Conservation (phyloP, 2,888 invertebrate species). For the Baccha elongata region DNA sequence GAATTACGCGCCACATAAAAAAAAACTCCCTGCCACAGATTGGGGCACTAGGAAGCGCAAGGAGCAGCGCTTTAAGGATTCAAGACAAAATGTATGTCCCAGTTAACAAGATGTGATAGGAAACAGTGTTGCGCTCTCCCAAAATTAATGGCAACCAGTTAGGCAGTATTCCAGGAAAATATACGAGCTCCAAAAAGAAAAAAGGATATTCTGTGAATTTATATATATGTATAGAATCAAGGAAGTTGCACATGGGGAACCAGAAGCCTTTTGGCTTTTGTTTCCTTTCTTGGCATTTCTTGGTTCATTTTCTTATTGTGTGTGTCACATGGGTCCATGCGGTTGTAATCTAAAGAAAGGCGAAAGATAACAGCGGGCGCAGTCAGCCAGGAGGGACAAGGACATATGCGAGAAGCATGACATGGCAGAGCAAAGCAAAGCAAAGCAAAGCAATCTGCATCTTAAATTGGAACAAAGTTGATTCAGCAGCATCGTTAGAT, state of each 20-base stretch:
- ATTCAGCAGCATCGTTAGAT: constrained; percentile 62
- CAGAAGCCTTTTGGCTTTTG: constrained; percentile 61
- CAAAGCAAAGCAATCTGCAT: constrained; percentile 59
- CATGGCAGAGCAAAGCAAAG: neutral
- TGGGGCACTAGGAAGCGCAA: constrained; percentile 47
- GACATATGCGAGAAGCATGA: neutral
- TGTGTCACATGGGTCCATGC: constrained; percentile 41
- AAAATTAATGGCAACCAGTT: constrained; percentile 72
- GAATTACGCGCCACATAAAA: constrained; percentile 45
- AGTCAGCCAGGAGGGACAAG: constrained; percentile 21
- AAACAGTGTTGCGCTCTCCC: constrained; percentile 71
- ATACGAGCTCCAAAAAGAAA: constrained; percentile 25
- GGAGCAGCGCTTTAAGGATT: constrained; percentile 32
- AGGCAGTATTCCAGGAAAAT: constrained; percentile 67
- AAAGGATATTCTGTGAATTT: constrained; percentile 37
- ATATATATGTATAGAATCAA: neutral
- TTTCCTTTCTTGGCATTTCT: constrained; percentile 56
- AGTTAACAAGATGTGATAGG: constrained; percentile 72
- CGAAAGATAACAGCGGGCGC: constrained; percentile 29
- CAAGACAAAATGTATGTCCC: constrained; percentile 68
- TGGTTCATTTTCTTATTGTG: constrained; percentile 30
- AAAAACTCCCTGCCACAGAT: constrained; percentile 9
- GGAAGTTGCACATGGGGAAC: constrained; percentile 34
- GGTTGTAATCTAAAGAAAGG: constrained; percentile 25
- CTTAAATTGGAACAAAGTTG: constrained; percentile 71